Conservation (phyloP, 2,888 invertebrate genomes). For the Spisula solida region DNA sequence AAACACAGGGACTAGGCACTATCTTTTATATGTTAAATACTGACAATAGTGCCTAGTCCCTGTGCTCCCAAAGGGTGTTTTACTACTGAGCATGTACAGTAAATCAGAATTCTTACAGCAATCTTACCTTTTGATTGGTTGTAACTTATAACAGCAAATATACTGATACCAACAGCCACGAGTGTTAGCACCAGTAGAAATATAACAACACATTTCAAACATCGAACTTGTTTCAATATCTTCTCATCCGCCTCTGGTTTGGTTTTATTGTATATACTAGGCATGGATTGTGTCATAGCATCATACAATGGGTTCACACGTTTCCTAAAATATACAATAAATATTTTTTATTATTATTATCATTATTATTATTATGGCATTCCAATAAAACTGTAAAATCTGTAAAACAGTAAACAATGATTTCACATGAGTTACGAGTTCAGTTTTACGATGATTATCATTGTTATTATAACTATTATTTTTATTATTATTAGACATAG, state of each 20-base stretch:
- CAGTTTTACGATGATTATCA: too few relatives aligned
- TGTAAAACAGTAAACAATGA: too few relatives aligned
- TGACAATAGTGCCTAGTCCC: background rate
- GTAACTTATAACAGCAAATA: constrained; percentile 56
- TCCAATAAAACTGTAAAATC: too few relatives aligned
- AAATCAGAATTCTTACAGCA: background rate
- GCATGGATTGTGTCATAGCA: constrained; percentile 69
- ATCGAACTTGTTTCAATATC: constrained; percentile 56
- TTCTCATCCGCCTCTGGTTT: constrained; percentile 40
- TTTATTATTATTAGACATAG: too few relatives aligned
- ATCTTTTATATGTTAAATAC: too few relatives aligned
- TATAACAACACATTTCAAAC: constrained; percentile 59
- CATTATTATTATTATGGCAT: too few relatives aligned
- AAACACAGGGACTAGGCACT: too few relatives aligned
- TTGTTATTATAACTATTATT: too few relatives aligned
- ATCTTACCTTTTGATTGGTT: constrained; percentile 44
- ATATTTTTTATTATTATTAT: too few relatives aligned
- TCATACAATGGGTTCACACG: constrained; percentile 71
- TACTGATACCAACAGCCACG: constrained; percentile 64
- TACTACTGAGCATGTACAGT: too few relatives aligned
- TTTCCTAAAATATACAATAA: constrained; percentile 50
- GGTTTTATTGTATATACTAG: constrained; percentile 69
- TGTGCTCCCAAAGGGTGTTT: too few relatives aligned
- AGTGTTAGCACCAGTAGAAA: constrained; percentile 56
- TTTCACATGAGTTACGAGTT: too few relatives aligned